A percentile compares a stretch with the other conserved stretches of the same genome.
Evolutionary conservation across 2,113 vertebrate species (phyloP).

Genomic region (Petromus typicus): DNA sequence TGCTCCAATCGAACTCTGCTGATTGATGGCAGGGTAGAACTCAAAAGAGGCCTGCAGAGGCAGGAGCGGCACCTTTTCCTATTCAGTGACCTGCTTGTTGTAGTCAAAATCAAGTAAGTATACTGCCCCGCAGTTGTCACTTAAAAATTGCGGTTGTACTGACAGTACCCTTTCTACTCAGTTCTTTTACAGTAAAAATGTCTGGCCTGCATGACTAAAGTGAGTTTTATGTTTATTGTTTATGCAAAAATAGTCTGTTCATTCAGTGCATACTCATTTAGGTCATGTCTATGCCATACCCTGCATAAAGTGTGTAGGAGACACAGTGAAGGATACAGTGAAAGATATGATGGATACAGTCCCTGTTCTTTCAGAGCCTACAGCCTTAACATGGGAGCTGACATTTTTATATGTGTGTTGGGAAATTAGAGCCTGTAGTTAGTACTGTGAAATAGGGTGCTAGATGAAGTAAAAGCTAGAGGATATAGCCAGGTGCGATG

Average conservation of each 20-base stretch:
- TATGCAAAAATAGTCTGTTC: neutral
- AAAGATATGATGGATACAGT: neutral
- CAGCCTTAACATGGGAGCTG: neutral
- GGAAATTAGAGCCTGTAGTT: neutral
- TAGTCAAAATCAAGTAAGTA: conserved; percentile 97
- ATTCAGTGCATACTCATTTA: neutral
- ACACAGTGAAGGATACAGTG: neutral
- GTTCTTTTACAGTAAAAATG: neutral
- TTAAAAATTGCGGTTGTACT: neutral
- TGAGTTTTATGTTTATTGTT: neutral
- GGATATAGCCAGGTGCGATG: neutral
- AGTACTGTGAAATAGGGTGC: neutral
- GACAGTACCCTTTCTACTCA: neutral
- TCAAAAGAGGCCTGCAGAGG: conserved; percentile 94
- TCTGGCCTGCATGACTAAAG: neutral
- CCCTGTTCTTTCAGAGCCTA: neutral
- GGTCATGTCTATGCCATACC: neutral
- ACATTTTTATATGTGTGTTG: neutral
- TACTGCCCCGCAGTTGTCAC: neutral
- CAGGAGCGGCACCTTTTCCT: conserved; percentile 96
- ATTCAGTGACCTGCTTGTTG: conserved; percentile 94
- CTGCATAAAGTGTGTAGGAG: neutral
- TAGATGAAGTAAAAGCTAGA: neutral
- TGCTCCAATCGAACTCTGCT: conserved; percentile 90
- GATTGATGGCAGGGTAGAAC: conserved; percentile 91